These are phyloP conservation scores for Myotis davidii DNA, from an alignment of 2,113 vertebrate species.

Conservation along the genomic window DNA sequence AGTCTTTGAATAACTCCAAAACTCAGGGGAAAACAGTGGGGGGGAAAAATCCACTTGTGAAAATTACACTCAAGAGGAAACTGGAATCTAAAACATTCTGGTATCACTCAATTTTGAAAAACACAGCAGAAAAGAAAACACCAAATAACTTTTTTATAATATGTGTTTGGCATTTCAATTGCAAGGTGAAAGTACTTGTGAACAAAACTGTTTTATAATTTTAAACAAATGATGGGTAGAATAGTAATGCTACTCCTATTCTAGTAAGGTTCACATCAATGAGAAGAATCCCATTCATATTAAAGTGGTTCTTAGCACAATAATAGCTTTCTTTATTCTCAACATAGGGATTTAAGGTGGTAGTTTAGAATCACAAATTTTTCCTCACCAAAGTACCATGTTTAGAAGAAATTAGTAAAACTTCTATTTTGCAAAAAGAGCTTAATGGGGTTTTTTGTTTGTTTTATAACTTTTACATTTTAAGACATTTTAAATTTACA, in stretches of 20 bases:
- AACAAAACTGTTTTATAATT: slow-evolving; percentile 27
- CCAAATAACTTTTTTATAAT: not conserved
- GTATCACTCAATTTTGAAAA: not conserved
- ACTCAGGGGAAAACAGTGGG: not conserved
- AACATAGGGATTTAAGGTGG: not conserved
- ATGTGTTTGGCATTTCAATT: not conserved
- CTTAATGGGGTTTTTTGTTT: not conserved
- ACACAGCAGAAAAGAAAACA: not conserved
- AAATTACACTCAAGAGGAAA: not conserved
- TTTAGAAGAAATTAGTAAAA: slow-evolving; percentile 31
- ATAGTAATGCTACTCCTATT: not conserved
- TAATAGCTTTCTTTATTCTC: not conserved
- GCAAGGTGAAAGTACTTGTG: not conserved
- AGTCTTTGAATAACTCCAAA: not conserved
- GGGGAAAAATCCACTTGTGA: not conserved
- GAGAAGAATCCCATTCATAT: not conserved
- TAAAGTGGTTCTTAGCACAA: not conserved
- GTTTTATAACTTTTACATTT: not conserved
- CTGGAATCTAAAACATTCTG: not conserved
- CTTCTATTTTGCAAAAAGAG: not conserved
- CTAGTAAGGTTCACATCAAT: not conserved
- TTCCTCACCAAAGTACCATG: not conserved
- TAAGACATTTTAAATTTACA: not conserved
- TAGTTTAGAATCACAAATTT: slow-evolving; percentile 3
- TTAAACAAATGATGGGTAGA: not conserved